Evolutionary conservation across 2,888 invertebrate species (phyloP).

Genomic region (Parasteatoda lunata): DNA sequence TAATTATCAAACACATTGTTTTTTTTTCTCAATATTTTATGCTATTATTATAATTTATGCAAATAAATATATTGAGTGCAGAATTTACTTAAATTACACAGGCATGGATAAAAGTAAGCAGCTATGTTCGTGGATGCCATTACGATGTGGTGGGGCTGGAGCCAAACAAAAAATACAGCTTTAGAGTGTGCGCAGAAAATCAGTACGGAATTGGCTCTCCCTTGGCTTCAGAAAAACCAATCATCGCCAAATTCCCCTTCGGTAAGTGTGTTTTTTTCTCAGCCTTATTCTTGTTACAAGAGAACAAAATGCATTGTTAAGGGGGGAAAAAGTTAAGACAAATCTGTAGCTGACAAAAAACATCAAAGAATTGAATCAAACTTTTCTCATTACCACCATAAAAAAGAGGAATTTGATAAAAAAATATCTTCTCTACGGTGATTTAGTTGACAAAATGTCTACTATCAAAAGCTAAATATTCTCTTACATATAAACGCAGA

Average conservation of each 20-base stretch:
- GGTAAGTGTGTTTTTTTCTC: slow-evolving; percentile 73
- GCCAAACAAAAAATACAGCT: slow-evolving; percentile 91
- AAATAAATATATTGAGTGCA: too few relatives aligned
- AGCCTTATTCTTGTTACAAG: too few relatives aligned
- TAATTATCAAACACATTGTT: not conserved
- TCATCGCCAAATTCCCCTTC: slow-evolving; percentile 97
- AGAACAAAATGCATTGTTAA: too few relatives aligned
- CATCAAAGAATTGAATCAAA: too few relatives aligned
- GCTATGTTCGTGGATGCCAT: slow-evolving; percentile 92
- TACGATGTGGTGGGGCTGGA: slow-evolving; percentile 97
- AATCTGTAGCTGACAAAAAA: too few relatives aligned
- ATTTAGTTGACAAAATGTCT: too few relatives aligned
- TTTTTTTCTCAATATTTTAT: not conserved
- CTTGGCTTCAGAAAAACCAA: slow-evolving; percentile 87
- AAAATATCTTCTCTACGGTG: too few relatives aligned
- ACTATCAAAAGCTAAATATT: too few relatives aligned
- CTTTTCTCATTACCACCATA: too few relatives aligned
- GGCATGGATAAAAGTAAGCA: slow-evolving; percentile 89
- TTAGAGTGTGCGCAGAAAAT: slow-evolving; percentile 97
- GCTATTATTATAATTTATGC: not conserved
- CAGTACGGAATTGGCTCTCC: slow-evolving; percentile 98
- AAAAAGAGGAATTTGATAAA: too few relatives aligned
- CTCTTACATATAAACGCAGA: too few relatives aligned
- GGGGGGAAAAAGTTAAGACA: too few relatives aligned
- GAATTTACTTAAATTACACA: not conserved